These are phyloP conservation scores for Luidia sarsii DNA, from an alignment of 53 echinoderm and acorn worm species.

Conservation along the genomic window DNA sequence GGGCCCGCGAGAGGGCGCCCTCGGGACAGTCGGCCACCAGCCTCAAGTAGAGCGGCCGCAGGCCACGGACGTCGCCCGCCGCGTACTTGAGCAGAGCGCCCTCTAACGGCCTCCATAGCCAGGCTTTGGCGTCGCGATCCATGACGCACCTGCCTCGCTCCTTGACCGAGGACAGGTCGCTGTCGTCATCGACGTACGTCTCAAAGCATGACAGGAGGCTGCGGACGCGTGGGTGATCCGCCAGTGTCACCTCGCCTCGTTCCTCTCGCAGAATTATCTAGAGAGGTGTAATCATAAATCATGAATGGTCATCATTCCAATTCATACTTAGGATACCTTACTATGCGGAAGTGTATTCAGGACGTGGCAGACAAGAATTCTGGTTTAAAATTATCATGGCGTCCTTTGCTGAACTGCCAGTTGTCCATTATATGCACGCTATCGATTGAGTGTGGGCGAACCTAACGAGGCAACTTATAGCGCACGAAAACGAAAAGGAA, in stretches of 20 bases:
- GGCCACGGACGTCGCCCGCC: slow-evolving; percentile 12
- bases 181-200: not conserved
- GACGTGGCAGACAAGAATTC: too few species aligned
- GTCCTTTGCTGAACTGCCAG: too few species aligned
- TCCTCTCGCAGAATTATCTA: not conserved
- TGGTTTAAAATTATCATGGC: too few species aligned
- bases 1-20: not conserved
- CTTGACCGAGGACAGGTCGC: slow-evolving; percentile 5
- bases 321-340: too few species aligned
- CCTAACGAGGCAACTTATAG: too few species aligned
- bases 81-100: slow-evolving; percentile 14
- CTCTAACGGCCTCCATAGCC: slow-evolving; percentile 7
- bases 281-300: too few species aligned
- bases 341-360: too few species aligned
- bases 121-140: not conserved
- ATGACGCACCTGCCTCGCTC: not conserved
- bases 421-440: too few species aligned
- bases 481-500: too few species aligned
- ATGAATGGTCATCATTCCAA: too few species aligned
- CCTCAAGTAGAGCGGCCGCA: not conserved
- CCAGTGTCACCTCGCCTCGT: too few species aligned
- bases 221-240: not conserved
- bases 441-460: too few species aligned
- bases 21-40: not conserved
- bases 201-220: not conserved